Evolutionary conservation across 2,888 invertebrate species (phyloP).

Genomic region (Morpho helenor): DNA sequence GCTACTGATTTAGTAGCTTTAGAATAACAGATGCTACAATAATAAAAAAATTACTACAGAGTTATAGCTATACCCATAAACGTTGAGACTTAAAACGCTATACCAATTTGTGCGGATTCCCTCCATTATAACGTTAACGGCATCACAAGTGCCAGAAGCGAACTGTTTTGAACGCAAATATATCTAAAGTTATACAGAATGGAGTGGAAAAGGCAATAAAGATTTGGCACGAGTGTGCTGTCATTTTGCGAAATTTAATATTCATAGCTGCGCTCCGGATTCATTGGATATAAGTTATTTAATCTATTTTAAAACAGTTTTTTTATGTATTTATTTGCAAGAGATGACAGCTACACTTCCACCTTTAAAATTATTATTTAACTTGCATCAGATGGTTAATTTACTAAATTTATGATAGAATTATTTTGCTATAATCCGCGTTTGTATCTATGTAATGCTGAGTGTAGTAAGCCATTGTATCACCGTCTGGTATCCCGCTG

Average conservation of each 20-base stretch:
- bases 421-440: too few relatives aligned
- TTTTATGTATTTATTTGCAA: not conserved
- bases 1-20: too few relatives aligned
- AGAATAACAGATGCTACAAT: too few relatives aligned
- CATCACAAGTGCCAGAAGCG: constrained; percentile 19
- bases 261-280: constrained; percentile 18
- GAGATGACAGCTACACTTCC: too few relatives aligned
- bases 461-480: too few relatives aligned
- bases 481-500: too few relatives aligned
- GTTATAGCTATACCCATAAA: too few relatives aligned
- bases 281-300: not conserved
- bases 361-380: too few relatives aligned
- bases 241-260: constrained; percentile 24
- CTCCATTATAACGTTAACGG: constrained; percentile 18
- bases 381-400: too few relatives aligned
- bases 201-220: constrained; percentile 26
- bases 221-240: constrained; percentile 27
- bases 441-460: too few relatives aligned
- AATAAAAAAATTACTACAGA: too few relatives aligned
- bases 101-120: constrained; percentile 11
- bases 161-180: constrained; percentile 11
- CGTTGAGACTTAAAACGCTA: not conserved
- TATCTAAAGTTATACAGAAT: constrained; percentile 17
- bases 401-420: too few relatives aligned
- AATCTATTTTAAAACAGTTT: not conserved